These are phyloP conservation scores for Oryzias curvinotus DNA, from an alignment of 2,113 vertebrate species.

Conservation along the genomic window DNA sequence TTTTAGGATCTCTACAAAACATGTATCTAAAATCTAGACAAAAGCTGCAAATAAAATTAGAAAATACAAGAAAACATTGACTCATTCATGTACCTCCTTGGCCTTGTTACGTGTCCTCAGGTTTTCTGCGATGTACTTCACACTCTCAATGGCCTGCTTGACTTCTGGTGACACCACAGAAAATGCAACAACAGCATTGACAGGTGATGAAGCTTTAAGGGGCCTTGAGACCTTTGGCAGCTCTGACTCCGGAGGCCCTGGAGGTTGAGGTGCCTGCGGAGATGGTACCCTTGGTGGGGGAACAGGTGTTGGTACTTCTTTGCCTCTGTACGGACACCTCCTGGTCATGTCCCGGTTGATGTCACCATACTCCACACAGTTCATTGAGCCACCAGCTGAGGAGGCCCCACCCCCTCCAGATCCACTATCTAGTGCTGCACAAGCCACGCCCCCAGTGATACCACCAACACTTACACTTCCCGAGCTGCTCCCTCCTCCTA, in stretches of 20 bases:
- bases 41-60: too few species aligned
- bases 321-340: constrained; percentile 69
- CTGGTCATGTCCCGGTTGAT: constrained; percentile 62
- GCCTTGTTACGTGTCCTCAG: constrained; percentile 89
- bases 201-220: constrained; percentile 64
- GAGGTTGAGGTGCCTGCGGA: constrained; percentile 37
- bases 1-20: too few species aligned
- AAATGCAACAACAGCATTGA: constrained; percentile 73
- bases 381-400: constrained; percentile 62
- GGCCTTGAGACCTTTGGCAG: constrained; percentile 55
- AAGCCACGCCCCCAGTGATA: constrained; percentile 51
- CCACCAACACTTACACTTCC: constrained; percentile 66
- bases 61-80: too few species aligned
- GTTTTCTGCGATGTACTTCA: constrained; percentile 92
- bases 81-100: constrained; percentile 82
- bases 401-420: constrained; percentile 46
- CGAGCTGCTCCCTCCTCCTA: constrained; percentile 54
- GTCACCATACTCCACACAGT: constrained; percentile 72
- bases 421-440: constrained; percentile 45
- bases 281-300: constrained; percentile 57
- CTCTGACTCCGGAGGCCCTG: constrained; percentile 59
- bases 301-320: constrained; percentile 73
- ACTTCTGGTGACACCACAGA: constrained; percentile 81
- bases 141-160: constrained; percentile 83
- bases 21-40: too few species aligned